Base-by-base conservation (phyloP, 2,113 vertebrate genomes). In the Corvus cornix region DNA sequence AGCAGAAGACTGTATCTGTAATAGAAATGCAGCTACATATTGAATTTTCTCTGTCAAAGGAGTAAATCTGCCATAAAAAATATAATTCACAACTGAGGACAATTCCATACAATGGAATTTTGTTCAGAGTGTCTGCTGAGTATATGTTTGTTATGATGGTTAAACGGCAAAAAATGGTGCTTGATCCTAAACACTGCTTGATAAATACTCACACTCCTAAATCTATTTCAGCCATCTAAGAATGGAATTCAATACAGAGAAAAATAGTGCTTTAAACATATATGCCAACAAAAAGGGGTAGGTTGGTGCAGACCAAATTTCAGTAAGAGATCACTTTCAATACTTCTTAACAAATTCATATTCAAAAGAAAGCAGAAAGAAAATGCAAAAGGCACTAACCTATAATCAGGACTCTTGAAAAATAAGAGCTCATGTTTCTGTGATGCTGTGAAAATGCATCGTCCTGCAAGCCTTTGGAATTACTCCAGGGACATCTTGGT, bases 1-100 rank as follows among this genome's bases (percentile, higher is more conserved):
- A 78, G 84, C 93, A 94, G 96, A 94, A 90, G 60, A 95, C 76
- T 72, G 19, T 81, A 81, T 96, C 79, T 95, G 52, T 84, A 86
- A 84, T 19, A 89, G 69, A 90, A 95, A 84, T 79, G n/a, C 56
- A 93, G 69, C 60, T 78, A 70, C 33, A 19, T 88, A 74, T 67
- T 93, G 79, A 84, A 87, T 96, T 88, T 93, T 87, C 58, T 90
- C 85, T 77, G 70, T 89, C 72, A 93, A 69, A 86, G 28, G 26
- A 60, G 39, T 93, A 92, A 94, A 95, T 93, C 73, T 75, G 73
- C 69, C 73, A 55, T 89, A 64, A 88, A 94, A 93, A 86, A 49
- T 58, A 56, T 16, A 87, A 90, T 67, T 92, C 69, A 84, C 30
- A 93, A 35, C n/a, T 72, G 73, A 89, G 33, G 68, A 86, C 7